Percentiles rank a stretch among this genome's conserved stretches.
These are phyloP conservation scores for Catharus bicknelli DNA, from an alignment of 2,113 vertebrate genomes.

Conservation along the genomic window DNA sequence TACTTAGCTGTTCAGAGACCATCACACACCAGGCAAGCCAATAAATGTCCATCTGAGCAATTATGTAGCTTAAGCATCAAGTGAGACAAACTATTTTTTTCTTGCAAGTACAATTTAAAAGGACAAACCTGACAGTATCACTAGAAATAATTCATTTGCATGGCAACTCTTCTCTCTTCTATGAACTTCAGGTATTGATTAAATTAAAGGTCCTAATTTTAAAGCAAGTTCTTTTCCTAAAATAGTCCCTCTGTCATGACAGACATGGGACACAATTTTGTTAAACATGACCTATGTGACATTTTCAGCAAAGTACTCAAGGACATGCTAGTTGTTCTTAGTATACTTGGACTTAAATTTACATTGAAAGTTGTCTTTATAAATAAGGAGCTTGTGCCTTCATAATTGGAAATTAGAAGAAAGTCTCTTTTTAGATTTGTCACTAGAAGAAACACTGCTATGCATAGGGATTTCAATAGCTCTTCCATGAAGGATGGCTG, in stretches of 20 bases:
- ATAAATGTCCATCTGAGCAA: conserved; percentile 6
- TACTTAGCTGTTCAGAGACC: conserved; percentile 49
- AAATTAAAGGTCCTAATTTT: neutral
- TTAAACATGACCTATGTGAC: neutral
- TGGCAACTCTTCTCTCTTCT: neutral
- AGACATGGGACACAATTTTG: neutral
- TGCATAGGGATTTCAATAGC: neutral
- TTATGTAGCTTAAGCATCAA: neutral
- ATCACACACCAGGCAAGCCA: conserved; percentile 22
- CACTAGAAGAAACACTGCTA: neutral
- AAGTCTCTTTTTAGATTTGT: neutral
- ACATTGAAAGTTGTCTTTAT: neutral
- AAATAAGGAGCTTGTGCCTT: neutral
- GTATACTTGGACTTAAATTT: neutral
- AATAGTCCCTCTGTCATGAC: neutral
- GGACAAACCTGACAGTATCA: neutral
- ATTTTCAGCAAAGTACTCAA: conserved; percentile 1
- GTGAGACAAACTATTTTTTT: neutral
- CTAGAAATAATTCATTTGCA: neutral
- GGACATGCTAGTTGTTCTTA: neutral
- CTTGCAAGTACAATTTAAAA: neutral
- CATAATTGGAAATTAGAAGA: neutral
- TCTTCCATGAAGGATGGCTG: neutral
- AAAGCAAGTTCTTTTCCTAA: neutral
- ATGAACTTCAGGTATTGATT: neutral